Evolutionary conservation across 92 coral and sea anemone species (phyloP).

Genomic region (Siderastrea radians): DNA sequence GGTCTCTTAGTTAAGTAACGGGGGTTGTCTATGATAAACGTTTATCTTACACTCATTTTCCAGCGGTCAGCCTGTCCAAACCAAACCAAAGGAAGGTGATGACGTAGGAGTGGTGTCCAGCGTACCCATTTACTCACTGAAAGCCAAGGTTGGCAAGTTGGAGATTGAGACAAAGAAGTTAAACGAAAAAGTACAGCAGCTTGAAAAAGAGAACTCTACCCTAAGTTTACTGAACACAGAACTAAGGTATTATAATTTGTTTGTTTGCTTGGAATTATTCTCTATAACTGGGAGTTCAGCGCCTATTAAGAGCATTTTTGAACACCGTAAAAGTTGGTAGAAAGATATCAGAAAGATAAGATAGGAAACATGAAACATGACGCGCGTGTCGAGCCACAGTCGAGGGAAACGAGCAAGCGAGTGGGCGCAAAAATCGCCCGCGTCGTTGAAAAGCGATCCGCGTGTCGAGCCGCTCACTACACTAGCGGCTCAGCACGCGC

Average conservation of each 20-base stretch:
- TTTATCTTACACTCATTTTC: neutral
- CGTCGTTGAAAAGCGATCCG: too few relatives aligned
- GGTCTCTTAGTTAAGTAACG: too few relatives aligned
- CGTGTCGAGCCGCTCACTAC: too few relatives aligned
- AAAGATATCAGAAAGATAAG: too few relatives aligned
- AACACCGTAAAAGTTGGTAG: neutral
- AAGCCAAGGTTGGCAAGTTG: conserved; percentile 83
- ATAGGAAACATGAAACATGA: too few relatives aligned
- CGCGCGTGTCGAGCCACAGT: too few relatives aligned
- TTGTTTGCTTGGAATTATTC: neutral
- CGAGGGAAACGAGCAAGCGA: too few relatives aligned
- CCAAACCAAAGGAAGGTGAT: conserved; percentile 26
- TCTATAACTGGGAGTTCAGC: neutral
- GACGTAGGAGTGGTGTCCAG: conserved; percentile 77
- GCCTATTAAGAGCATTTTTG: neutral
- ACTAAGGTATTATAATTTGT: conserved; percentile 47
- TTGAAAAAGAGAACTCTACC: conserved; percentile 64
- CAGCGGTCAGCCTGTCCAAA: conserved; percentile 33
- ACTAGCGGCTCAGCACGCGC: too few relatives aligned
- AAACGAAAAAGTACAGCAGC: conserved; percentile 47
- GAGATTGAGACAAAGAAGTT: conserved; percentile 48
- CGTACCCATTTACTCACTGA: conserved; percentile 77
- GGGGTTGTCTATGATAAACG: too few relatives aligned
- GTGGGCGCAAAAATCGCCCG: too few relatives aligned
- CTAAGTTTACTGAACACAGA: conserved; percentile 66